Percentiles rank a stretch among this genome's conserved stretches.
Evolutionary conservation across 2,797 vertebrate species (phyloP).

Genomic region (Craterocephalus amniculus): DNA sequence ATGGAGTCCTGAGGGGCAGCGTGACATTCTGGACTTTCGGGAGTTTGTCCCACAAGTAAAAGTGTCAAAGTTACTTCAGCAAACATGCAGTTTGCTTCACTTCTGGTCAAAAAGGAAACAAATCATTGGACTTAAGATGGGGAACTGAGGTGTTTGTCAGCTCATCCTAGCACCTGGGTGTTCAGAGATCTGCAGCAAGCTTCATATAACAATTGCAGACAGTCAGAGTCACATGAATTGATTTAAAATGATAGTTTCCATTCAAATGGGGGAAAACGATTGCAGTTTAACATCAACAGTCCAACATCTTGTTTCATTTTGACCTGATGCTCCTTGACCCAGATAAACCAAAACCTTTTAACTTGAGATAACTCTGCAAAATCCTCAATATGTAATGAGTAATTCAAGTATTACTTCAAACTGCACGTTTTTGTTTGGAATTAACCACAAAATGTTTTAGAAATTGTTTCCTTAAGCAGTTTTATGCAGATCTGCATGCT

Average conservation of each 20-base stretch:
- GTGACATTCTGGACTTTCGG: constrained; percentile 49
- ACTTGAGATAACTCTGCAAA: not conserved
- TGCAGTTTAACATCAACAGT: constrained; percentile 9
- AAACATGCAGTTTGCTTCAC: constrained; percentile 43
- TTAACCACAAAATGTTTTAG: constrained; percentile 1
- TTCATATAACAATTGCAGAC: not conserved
- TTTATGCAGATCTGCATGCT: not conserved
- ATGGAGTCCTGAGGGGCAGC: constrained; percentile 29
- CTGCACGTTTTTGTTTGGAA: constrained; percentile 6
- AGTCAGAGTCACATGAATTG: constrained; percentile 1
- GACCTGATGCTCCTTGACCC: constrained; percentile 45
- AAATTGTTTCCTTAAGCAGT: not conserved
- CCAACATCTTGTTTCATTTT: constrained; percentile 42
- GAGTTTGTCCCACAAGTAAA: constrained; percentile 35
- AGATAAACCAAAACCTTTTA: constrained; percentile 30
- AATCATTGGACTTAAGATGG: constrained; percentile 33
- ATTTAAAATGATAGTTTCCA: constrained; percentile 9
- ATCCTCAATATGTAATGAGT: not conserved
- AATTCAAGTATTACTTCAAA: constrained; percentile 1
- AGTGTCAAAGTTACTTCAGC: constrained; percentile 45
- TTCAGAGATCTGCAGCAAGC: not conserved
- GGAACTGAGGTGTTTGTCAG: constrained; percentile 1
- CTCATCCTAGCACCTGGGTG: not conserved
- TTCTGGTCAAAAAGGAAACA: constrained; percentile 56
- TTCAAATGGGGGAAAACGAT: not conserved